A percentile compares a stretch with the other conserved stretches of the same genome.
phyloP scores from a whole-genome alignment of 1,140 invertebrate species.

The Holcopasites calliopsidis region DNA sequence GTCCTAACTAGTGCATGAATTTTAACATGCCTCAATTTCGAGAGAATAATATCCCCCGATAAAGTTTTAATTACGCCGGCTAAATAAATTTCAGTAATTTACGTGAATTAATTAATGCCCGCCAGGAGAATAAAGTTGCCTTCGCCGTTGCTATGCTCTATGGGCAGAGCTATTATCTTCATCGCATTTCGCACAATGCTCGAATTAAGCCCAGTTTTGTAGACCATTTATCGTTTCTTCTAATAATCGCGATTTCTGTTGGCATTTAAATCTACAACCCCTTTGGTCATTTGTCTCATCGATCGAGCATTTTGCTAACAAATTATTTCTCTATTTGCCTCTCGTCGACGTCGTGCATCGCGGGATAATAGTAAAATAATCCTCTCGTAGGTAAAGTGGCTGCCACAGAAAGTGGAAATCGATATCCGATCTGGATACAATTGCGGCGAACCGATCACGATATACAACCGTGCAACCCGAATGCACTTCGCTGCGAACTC shows the following conservation, averaged over 20 bases:
- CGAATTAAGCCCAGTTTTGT: no score
- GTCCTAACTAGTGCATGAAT: no score
- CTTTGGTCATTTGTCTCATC: not conserved
- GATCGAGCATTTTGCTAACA: no score
- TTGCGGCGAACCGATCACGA: slow-evolving; percentile 1
- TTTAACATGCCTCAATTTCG: no score
- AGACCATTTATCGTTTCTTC: not conserved
- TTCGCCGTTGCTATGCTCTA: no score
- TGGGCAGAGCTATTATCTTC: no score
- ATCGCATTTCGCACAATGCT: no score
- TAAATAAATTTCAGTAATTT: no score
- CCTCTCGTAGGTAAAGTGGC: not conserved
- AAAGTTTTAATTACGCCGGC: no score
- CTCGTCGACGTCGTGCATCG: not conserved
- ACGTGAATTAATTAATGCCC: no score
- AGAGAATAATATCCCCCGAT: no score
- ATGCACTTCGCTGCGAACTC: slow-evolving; percentile 3
- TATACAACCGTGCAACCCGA: not conserved
- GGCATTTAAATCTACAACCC: slow-evolving; percentile 27
- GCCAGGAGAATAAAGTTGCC: no score
- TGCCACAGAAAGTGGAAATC: slow-evolving; percentile 20
- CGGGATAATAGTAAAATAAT: slow-evolving; percentile 11
- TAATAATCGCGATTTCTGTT: not conserved
- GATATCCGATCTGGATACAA: slow-evolving; percentile 23
- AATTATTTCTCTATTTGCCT: not conserved